Evolutionary conservation across 2,113 vertebrate species (phyloP).

Genomic region (Neolamprologus sp.): DNA sequence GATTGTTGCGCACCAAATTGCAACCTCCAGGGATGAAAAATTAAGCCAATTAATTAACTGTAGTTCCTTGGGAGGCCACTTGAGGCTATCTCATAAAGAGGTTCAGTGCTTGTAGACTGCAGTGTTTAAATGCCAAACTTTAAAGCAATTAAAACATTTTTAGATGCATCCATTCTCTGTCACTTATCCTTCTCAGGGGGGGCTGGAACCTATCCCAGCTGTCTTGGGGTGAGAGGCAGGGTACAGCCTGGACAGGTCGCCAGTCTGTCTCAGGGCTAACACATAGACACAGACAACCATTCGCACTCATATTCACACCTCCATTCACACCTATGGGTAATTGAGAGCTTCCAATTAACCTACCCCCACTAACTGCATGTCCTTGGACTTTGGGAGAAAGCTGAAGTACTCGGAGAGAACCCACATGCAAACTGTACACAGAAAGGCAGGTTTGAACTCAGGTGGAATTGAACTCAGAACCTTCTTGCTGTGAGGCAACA

Average conservation of each 20-base stretch:
- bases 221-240: neutral
- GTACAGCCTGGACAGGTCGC: neutral
- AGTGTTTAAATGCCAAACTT: neutral
- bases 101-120: neutral
- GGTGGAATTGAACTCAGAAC: neutral
- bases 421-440: neutral
- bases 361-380: neutral
- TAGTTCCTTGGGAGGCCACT: neutral
- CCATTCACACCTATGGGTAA: neutral
- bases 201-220: neutral
- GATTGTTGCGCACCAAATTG: rapidly evolving
- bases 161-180: neutral
- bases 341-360: neutral
- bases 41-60: neutral
- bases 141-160: neutral
- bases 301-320: rapidly evolving
- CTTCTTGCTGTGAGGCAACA: neutral
- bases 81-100: neutral
- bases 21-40: neutral
- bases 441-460: neutral
- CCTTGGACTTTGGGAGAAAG: neutral
- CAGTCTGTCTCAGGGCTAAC: neutral
- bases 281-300: neutral
- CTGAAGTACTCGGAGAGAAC: neutral
- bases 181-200: neutral